Evolutionary conservation across 2,113 vertebrate genomes (phyloP), one percentile per base, ranked within the genome.

Genomic region (Saccopteryx leptura): DNA sequence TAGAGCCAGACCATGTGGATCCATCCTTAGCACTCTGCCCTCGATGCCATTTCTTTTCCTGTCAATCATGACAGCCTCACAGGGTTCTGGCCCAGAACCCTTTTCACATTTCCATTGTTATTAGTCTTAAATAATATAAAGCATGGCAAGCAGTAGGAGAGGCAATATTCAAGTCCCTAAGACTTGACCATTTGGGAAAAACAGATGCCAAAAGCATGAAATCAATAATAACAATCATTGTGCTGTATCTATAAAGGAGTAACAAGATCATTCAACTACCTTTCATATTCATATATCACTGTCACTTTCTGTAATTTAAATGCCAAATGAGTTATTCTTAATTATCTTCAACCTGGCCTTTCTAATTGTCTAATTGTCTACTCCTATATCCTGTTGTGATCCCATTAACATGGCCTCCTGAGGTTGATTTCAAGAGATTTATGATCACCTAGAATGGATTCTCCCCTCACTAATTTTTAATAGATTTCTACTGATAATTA

Each of bases 401-500:
- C 71, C 61, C 65, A 96, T 96, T 96, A 96, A 80, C n/a, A 79
- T 39, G 63, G 39, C 74, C 74, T 79, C 91, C 79, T 50, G 69
- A 89, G 63, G 85, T 58, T 63, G 28, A 93, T 60, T 89, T 94
- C 60, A 93, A 95, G 69, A 97, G 46, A 95, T 80, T 95, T 93
- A 94, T 12, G 19, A 78, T 82, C 56, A 79, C 88, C 80, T 92
- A 93, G 5, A 91, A 46, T 28, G 87, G 90, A 92, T 61, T 90
- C 26, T 56, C 58, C 60, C 26, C 69, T 71, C 60, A 90, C 68
- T 92, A 86, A 95, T 91, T 92, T 93, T 93, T 95, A 94, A 95
- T 81, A 83, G 56, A 61, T 95, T 94, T 97, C 93, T 92, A 86
- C 68, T 86, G 81, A 91, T 88, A 95, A 96, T 92, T 85, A 95